phyloP scores from a whole-genome alignment of 2,797 vertebrate species.

The Echiichthys vipera region DNA sequence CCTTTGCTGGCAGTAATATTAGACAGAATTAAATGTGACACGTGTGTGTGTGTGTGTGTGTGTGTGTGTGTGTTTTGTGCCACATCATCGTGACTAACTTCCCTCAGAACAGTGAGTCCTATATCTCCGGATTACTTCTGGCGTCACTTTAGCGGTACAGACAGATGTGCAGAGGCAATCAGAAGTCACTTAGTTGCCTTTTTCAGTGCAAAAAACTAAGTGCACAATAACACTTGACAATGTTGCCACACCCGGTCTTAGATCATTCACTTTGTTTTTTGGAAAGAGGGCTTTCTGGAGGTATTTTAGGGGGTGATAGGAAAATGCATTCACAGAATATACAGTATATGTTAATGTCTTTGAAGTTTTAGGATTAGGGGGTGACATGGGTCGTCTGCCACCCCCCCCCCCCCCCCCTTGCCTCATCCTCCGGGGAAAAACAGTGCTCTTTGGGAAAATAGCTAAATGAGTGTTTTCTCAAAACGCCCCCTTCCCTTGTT shows the following conservation, averaged over 20 bases:
- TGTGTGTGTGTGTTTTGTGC: slow-evolving; percentile 11
- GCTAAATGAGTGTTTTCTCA: slow-evolving; percentile 78
- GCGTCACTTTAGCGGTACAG: not conserved
- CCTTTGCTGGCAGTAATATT: slow-evolving; percentile 2
- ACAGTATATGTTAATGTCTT: slow-evolving; percentile 28
- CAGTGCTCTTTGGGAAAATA: slow-evolving; percentile 80
- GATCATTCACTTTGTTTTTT: not conserved
- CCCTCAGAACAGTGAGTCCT: slow-evolving; percentile 8
- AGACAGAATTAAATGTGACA: slow-evolving; percentile 24
- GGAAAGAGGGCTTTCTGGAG: not conserved
- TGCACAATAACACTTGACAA: not conserved
- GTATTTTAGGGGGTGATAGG: not conserved
- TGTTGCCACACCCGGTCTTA: not conserved
- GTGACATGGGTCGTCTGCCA: slow-evolving; percentile 35
- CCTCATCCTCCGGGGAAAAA: slow-evolving; percentile 59
- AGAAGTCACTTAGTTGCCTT: not conserved
- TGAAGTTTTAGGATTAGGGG: slow-evolving; percentile 45
- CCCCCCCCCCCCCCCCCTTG: not conserved
- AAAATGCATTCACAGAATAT: slow-evolving; percentile 9
- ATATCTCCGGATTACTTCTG: slow-evolving; percentile 2
- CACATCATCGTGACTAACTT: slow-evolving; percentile 42
- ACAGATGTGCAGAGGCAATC: slow-evolving; percentile 7
- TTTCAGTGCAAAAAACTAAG: not conserved
- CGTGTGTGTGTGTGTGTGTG: slow-evolving; percentile 1
- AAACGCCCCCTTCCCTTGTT: slow-evolving; percentile 53